Base-by-base conservation (phyloP, 2,113 vertebrate species). In the Oostethus manadensis region DNA sequence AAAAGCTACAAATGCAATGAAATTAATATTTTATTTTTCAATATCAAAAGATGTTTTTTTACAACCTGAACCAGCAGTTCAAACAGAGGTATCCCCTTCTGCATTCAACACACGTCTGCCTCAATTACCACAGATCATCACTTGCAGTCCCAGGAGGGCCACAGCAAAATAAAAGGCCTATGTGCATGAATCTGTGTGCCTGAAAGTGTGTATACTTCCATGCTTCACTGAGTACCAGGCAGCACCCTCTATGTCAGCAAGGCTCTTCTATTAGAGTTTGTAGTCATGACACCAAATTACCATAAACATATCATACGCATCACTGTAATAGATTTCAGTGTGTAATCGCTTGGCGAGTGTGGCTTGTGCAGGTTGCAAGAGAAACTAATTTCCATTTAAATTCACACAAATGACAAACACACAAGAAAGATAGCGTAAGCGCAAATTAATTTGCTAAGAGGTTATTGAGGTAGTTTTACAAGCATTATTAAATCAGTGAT, bases 121-220 rank as follows among this genome's bases (percentile, higher is more conserved):
- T 84, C 77, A 82, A 75, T 87, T 80, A 81, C 76, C 58, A 70
- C 72, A 67, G 79, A 81, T 82, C 79, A 79, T 82, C 81, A 81
- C 70, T 63, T 71, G 54, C 61, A 51, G 60, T 71, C 79, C 76
- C 78, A 55, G 42, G 55, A 76, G 78, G 51, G 58, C 68, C 51
- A 0, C 50, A 56, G 67, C 65, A 74, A 74, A 74, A 76, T 72
- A 82, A 74, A 70, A 64, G 26, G 59, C 51, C 56, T 33, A 53
- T 26, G 35, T 47, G 38, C 20, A 16, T 44, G 62, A 18, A 49
- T 49, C 58, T 58, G 62, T 56, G 63, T 59, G 54, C 40, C 3
- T 35, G 22, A 11, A 33, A 26, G 55, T 51, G 21, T n/a, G 26
- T 10, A 40, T 46, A 4, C 45, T 13, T 66, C 55, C 60, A 64